Conservation (phyloP, 2,113 vertebrate species). For the Arenaria interpres region DNA sequence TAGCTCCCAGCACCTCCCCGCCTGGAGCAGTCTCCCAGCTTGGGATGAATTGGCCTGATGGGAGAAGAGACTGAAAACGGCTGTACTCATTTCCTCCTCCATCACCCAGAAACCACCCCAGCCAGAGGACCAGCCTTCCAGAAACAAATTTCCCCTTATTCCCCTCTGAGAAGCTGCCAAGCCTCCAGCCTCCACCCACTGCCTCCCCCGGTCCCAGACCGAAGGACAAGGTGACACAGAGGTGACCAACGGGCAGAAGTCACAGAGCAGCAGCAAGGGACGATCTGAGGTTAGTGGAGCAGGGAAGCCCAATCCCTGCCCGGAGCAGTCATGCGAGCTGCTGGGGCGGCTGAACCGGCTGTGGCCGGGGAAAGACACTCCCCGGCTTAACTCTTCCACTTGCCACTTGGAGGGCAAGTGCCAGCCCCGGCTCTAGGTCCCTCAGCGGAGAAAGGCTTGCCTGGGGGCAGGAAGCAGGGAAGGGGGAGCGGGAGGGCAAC, state of each 20-base stretch:
- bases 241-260: not conserved
- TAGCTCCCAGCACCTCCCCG: not conserved
- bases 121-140: not conserved
- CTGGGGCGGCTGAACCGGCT: not conserved
- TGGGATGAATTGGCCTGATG: not conserved
- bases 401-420: not conserved
- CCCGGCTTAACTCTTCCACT: not conserved
- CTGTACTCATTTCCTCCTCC: not conserved
- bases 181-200: not conserved
- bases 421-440: not conserved
- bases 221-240: constrained; percentile 30
- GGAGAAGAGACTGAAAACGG: not conserved
- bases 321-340: not conserved
- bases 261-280: not conserved
- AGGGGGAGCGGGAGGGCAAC: not conserved
- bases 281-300: not conserved
- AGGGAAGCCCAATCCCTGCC: not conserved
- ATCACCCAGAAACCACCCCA: not conserved
- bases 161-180: not conserved
- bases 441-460: not conserved
- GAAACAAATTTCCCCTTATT: constrained; percentile 1
- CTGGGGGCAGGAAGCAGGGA: not conserved
- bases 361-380: not conserved
- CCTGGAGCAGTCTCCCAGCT: not conserved
- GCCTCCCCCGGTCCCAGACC: not conserved